Evolutionary conservation across 2,113 vertebrate species (phyloP).

Genomic region (Notechis scutatus): DNA sequence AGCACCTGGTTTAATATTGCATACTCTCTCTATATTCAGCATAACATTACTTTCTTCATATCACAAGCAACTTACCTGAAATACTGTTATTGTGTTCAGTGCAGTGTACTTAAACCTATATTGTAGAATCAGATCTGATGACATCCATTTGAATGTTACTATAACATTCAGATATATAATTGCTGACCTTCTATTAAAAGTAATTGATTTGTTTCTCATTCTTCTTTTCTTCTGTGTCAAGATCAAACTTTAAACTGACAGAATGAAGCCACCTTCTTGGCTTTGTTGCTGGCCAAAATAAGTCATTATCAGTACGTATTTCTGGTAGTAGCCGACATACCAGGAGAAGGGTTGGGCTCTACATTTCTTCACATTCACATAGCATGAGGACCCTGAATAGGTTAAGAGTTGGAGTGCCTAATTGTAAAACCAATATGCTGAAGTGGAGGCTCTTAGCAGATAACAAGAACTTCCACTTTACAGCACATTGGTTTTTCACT

Average conservation of each 20-base stretch:
- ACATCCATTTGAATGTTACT: neutral
- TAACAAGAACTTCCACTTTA: neutral
- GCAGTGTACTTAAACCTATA: neutral
- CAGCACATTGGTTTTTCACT: neutral
- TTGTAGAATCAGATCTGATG: neutral
- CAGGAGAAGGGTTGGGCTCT: neutral
- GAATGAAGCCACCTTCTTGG: neutral
- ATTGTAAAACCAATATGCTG: neutral
- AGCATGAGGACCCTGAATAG: neutral
- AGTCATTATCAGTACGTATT: neutral
- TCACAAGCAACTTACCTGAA: neutral
- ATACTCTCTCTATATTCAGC: neutral
- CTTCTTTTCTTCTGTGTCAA: too few species aligned
- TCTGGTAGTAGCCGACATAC: neutral
- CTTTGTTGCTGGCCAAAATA: neutral
- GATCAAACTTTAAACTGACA: neutral
- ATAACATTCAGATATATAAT: neutral
- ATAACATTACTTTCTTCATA: neutral
- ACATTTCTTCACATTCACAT: neutral
- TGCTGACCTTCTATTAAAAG: neutral
- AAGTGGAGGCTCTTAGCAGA: neutral
- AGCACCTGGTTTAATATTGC: neutral
- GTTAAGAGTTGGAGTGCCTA: neutral
- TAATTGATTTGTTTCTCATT: neutral
- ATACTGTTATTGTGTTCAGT: neutral